Evolutionary conservation across 2,888 invertebrate species (phyloP).

Genomic region (Petrolisthes cinctipes): DNA sequence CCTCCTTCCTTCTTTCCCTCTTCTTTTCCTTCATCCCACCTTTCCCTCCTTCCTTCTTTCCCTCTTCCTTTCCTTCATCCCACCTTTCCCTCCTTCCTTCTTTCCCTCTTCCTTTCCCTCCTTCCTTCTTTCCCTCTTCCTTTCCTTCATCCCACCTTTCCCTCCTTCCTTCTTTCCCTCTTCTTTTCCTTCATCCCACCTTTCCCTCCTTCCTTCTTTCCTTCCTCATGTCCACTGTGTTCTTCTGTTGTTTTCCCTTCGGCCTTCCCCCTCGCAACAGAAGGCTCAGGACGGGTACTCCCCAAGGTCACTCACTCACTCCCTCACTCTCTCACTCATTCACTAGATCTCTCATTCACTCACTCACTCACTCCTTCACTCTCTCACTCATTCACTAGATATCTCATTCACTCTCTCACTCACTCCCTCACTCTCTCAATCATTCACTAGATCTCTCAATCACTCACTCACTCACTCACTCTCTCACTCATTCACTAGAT

Average conservation of each 20-base stretch:
- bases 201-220: not conserved
- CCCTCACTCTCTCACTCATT: not conserved
- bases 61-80: not conserved
- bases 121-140: not conserved
- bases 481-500: no score
- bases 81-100: not conserved
- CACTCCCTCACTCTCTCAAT: no score
- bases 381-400: no score
- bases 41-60: not conserved
- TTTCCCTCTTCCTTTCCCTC: not conserved
- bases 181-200: not conserved
- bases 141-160: no score
- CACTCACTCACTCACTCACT: no score
- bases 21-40: not conserved
- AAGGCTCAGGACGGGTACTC: not conserved
- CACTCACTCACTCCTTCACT: no score
- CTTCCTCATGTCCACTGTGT: no score
- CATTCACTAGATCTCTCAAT: no score
- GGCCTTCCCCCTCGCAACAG: constrained; percentile 6
- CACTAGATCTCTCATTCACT: no score
- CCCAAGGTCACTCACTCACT: not conserved
- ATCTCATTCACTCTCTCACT: no score
- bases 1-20: constrained; percentile 14
- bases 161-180: no score
- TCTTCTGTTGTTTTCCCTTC: no score